A percentile compares a stretch with the other conserved stretches of the same genome.
These are phyloP conservation scores for Liparis tanakae DNA, from an alignment of 2,797 vertebrate species.

Conservation along the genomic window DNA sequence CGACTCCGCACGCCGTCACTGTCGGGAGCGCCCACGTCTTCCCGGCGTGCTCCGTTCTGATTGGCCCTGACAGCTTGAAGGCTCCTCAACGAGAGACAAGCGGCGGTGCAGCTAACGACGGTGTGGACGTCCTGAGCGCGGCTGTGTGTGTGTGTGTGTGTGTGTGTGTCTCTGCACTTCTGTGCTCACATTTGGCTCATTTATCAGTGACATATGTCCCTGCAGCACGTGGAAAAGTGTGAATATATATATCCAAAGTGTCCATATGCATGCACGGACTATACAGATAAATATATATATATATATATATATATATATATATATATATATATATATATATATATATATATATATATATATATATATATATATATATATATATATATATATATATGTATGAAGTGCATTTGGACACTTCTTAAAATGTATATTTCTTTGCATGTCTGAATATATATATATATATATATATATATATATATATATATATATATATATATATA, in stretches of 20 bases:
- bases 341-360: too few species aligned
- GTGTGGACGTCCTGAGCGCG: conserved; percentile 22
- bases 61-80: conserved; percentile 53
- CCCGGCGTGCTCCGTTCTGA: conserved; percentile 43
- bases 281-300: neutral
- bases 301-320: too few species aligned
- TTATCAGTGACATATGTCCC: conserved; percentile 10
- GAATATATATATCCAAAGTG: too few species aligned
- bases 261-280: neutral
- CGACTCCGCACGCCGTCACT: conserved; percentile 41
- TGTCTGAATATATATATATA: neutral
- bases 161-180: conserved; percentile 8
- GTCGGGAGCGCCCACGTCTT: conserved; percentile 36
- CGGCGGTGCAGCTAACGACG: conserved; percentile 33
- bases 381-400: neutral
- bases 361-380: too few species aligned
- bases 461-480: too few species aligned
- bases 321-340: too few species aligned
- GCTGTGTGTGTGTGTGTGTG: neutral
- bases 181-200: conserved; percentile 15
- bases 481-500: too few species aligned
- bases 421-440: neutral
- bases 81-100: conserved; percentile 37
- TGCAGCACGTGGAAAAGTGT: neutral
- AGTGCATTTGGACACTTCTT: conserved; percentile 1